Evolutionary conservation across 2,888 invertebrate species (phyloP).

Genomic region (Anodontia alba): DNA sequence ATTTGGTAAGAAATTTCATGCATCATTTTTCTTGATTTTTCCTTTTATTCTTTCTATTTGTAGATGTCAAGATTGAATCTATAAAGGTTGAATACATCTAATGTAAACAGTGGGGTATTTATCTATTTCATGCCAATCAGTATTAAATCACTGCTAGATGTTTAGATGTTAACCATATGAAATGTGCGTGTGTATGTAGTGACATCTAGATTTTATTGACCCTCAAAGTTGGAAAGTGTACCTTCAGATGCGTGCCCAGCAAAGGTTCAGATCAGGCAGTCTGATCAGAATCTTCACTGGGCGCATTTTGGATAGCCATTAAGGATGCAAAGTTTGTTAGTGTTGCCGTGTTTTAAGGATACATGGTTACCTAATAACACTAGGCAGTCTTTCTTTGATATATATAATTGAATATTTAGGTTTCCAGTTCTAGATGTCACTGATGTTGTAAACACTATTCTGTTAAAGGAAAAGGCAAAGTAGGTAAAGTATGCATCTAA

Average conservation of each 20-base stretch:
- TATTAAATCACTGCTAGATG: slow-evolving; percentile 13
- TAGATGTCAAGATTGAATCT: slow-evolving; percentile 62
- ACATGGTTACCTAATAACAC: too few species aligned
- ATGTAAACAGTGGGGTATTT: slow-evolving; percentile 16
- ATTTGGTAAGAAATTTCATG: slow-evolving; percentile 93
- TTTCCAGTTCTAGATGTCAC: not conserved
- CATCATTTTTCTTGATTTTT: slow-evolving; percentile 57
- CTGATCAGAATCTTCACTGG: too few species aligned
- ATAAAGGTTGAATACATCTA: slow-evolving; percentile 50
- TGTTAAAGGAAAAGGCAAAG: too few species aligned
- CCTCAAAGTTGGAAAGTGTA: too few species aligned
- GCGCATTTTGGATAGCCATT: too few species aligned
- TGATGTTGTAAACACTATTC: not conserved
- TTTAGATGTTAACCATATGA: not conserved
- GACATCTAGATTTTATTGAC: not conserved
- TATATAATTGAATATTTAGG: too few species aligned
- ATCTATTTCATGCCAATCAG: not conserved
- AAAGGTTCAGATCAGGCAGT: too few species aligned
- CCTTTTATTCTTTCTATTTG: slow-evolving; percentile 60
- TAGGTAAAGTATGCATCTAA: too few species aligned
- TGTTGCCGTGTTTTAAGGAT: too few species aligned
- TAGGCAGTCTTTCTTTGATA: too few species aligned
- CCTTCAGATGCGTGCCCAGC: too few species aligned
- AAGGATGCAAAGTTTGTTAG: too few species aligned
- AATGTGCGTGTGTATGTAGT: not conserved